These are phyloP conservation scores for Aromia moschata DNA, from an alignment of 2,888 invertebrate genomes.

Conservation along the genomic window DNA sequence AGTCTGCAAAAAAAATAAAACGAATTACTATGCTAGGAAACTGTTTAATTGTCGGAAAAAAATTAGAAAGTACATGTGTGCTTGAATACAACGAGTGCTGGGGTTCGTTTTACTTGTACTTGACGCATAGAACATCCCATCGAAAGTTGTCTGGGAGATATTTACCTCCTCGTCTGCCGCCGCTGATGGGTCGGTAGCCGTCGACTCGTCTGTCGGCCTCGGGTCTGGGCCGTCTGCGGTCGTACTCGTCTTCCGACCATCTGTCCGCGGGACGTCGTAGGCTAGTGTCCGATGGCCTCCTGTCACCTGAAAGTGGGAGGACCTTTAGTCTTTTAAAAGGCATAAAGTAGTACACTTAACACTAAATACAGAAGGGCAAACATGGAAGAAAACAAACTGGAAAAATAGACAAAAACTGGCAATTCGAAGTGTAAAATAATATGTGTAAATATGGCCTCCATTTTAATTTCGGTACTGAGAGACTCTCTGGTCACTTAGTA, in stretches of 20 bases:
- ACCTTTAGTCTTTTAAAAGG: too few relatives aligned
- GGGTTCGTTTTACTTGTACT: slow-evolving; percentile 21
- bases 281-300: slow-evolving; percentile 25
- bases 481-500: too few relatives aligned
- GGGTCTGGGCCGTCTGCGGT: slow-evolving; percentile 52
- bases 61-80: slow-evolving; percentile 10
- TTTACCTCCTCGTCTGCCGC: slow-evolving; percentile 56
- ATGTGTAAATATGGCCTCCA: too few relatives aligned
- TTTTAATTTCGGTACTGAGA: too few relatives aligned
- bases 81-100: slow-evolving; percentile 20
- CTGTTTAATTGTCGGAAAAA: slow-evolving; percentile 29
- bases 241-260: slow-evolving; percentile 45
- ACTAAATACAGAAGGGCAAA: too few relatives aligned
- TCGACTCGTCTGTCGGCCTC: slow-evolving; percentile 44
- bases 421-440: too few relatives aligned
- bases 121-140: slow-evolving; percentile 54
- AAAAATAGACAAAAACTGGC: too few relatives aligned
- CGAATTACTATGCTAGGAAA: slow-evolving; percentile 23
- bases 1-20: slow-evolving; percentile 52
- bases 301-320: slow-evolving; percentile 27
- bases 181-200: slow-evolving; percentile 33
- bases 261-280: slow-evolving; percentile 34
- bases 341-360: too few relatives aligned
- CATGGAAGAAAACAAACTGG: too few relatives aligned
- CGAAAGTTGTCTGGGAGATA: slow-evolving; percentile 50